Conservation (phyloP, 2,888 invertebrate genomes). For the Morinoia aosen region DNA sequence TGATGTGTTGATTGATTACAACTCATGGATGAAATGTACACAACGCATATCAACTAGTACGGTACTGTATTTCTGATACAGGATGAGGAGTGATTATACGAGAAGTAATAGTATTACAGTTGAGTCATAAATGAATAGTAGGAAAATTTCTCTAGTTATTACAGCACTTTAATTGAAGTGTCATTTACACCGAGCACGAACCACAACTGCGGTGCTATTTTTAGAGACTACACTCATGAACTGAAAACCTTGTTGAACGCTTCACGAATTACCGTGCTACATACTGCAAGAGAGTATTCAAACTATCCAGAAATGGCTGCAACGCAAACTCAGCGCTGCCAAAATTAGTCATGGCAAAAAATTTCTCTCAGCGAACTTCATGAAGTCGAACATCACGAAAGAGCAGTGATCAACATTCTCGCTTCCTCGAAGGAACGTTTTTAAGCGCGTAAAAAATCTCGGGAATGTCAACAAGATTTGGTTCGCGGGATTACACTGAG, state of each 20-base stretch:
- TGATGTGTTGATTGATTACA: no score
- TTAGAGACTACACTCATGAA: no score
- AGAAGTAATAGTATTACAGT: no score
- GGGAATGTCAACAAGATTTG: not conserved
- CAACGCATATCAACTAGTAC: no score
- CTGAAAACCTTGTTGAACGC: not conserved
- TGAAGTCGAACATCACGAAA: not conserved
- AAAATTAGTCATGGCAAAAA: not conserved
- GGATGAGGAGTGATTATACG: no score
- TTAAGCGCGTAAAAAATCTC: not conserved
- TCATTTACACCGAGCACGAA: not conserved
- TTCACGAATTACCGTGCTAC: not conserved
- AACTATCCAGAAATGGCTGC: not conserved
- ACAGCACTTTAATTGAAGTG: not conserved
- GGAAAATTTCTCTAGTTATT: not conserved
- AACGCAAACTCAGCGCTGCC: not conserved
- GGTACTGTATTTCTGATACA: no score
- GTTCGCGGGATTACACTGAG: not conserved
- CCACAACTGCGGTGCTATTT: not conserved
- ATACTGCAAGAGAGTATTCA: not conserved
- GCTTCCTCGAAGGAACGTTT: not conserved
- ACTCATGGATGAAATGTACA: no score
- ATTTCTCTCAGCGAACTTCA: not conserved
- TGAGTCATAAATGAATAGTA: no score
- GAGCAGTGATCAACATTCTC: not conserved